Evolutionary conservation across 92 coral and sea anemone genomes (phyloP).

Genomic region (Palythoa grandis): DNA sequence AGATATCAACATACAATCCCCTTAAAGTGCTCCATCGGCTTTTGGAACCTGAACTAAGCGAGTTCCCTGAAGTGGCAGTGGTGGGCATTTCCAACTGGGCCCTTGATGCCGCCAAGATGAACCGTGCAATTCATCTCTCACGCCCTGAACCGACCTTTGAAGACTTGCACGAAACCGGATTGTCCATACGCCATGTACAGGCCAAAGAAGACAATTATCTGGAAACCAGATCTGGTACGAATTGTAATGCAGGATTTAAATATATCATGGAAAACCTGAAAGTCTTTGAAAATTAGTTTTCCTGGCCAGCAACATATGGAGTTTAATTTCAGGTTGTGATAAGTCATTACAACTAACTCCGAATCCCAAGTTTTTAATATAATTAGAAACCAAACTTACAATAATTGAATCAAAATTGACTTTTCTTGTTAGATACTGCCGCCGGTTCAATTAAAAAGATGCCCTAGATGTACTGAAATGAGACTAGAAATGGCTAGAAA

Average conservation of each 20-base stretch:
- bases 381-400: too few relatives aligned
- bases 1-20: conserved; percentile 54
- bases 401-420: too few relatives aligned
- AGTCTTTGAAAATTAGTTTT: neutral
- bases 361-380: too few relatives aligned
- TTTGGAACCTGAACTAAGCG: conserved; percentile 51
- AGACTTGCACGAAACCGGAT: conserved; percentile 51
- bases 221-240: conserved; percentile 16
- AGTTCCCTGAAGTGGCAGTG: conserved; percentile 59
- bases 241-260: neutral
- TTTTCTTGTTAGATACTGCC: too few relatives aligned
- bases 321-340: neutral
- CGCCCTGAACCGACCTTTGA: conserved; percentile 55
- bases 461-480: too few relatives aligned
- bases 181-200: conserved; percentile 35
- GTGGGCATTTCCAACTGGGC: conserved; percentile 49
- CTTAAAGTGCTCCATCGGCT: conserved; percentile 58
- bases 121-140: conserved; percentile 64
- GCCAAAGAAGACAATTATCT: neutral
- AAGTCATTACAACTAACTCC: too few relatives aligned
- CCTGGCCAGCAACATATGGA: neutral
- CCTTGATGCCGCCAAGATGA: conserved; percentile 67
- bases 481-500: too few relatives aligned
- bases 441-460: too few relatives aligned
- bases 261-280: neutral